Evolutionary conservation across 2,113 vertebrate species (phyloP), one percentile per base, ranked within the genome.

Genomic region (Podiceps cristatus): DNA sequence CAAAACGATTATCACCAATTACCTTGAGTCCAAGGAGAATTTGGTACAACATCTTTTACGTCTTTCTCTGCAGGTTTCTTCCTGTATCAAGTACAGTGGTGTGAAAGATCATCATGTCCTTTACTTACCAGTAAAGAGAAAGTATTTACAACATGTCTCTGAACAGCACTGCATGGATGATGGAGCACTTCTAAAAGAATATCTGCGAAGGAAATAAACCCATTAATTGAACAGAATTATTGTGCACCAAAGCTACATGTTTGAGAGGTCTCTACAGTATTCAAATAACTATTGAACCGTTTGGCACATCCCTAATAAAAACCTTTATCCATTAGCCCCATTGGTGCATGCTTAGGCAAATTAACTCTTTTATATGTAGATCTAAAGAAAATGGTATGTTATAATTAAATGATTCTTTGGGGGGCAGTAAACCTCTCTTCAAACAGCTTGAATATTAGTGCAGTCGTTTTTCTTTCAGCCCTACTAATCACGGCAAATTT

Each of bases 281-380:
- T 97, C 84, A 97, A 88, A 75, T 93, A 96, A 91, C 92, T 96
- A 62, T 94, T 94, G 91, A 97, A 96, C 94, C 84, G 4, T 96
- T 97, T 96, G 96, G 95, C 92, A 95, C 83, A 96, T 95, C 90
- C 91, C 90, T 97, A 96, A 94, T 97, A 97, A 96, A 97, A 97
- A 87, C 78, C 93, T 93, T 96, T 97, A 97, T 95, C 96, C 96
- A 88, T 94, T 96, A 96, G 91, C 91, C 95, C 90, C 97, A 93
- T 85, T 88, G 96, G 96, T 93, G 87, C 78, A 45, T 59, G 89
- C 94, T 97, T 97, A 97, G 89, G 95, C 96, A 97, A 97, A 97
- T 97, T 97, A 96, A 97, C 97, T 97, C 95, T 96, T 97, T 96
- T 97, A 97, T 96, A 97, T 93, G 96, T 95, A 97, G 97, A 96